These are phyloP conservation scores for Theretra japonica DNA, from an alignment of 2,888 invertebrate genomes.

Conservation along the genomic window DNA sequence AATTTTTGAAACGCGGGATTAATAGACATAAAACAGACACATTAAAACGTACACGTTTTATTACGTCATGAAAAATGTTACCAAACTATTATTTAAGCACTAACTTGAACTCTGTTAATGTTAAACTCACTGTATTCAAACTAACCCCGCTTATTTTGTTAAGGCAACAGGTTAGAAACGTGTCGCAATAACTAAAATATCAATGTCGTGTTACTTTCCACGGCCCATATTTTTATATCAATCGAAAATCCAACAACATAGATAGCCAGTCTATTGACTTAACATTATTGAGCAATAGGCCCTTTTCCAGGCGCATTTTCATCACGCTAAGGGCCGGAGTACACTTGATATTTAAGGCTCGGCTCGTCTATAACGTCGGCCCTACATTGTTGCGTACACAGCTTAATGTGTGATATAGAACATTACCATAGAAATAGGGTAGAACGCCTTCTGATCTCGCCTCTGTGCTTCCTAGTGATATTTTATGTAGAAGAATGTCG, in stretches of 20 bases:
- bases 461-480: conserved; percentile 21
- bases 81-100: too few species aligned
- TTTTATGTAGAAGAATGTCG: conserved; percentile 22
- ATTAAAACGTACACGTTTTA: too few species aligned
- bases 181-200: not conserved
- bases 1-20: not conserved
- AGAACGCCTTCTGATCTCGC: conserved; percentile 6
- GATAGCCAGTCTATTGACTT: not conserved
- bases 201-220: not conserved
- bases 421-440: conserved; percentile 26
- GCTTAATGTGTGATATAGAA: conserved; percentile 22
- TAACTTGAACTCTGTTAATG: too few species aligned
- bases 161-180: too few species aligned
- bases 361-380: conserved; percentile 16
- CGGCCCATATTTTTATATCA: not conserved
- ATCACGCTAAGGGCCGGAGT: not conserved
- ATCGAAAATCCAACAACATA: not conserved
- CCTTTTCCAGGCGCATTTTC: not conserved
- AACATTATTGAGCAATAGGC: conserved; percentile 4
- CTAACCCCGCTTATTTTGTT: too few species aligned
- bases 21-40: not conserved
- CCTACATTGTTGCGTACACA: conserved; percentile 23
- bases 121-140: too few species aligned
- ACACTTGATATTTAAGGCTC: conserved; percentile 8
- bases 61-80: too few species aligned